Base-by-base conservation (phyloP, 2,797 vertebrate genomes). In the Cyclopterus lumpus region DNA sequence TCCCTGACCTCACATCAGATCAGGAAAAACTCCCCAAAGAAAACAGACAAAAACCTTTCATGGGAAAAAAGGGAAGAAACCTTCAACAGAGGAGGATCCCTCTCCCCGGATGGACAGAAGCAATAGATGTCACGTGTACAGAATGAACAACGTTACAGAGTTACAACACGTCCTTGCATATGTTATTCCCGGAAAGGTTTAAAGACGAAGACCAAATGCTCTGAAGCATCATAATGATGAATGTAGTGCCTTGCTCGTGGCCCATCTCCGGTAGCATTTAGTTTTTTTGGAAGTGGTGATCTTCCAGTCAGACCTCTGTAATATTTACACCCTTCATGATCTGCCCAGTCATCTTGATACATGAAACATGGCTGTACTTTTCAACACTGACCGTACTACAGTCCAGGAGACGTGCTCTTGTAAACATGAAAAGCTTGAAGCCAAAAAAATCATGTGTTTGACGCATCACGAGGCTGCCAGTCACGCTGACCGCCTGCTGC, bases 391-490 rank as follows among this genome's bases (percentile, higher is more conserved):
- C 18, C 12, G n/a, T 54, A 24, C 38, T 74, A 73, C 72, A 74
- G 60, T 30, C 40, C 34, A 9, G 22, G 46, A 73, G 42, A 81
- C 49, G 77, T 51, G 73, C 64, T 44, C 48, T 38, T 58, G 85
- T 89, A 91, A 93, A 91, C 89, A 91, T 38, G 75, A 90, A 93
- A 83, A 87, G 73, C 70, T 79, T 49, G 58, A 73, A 69, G 75
- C 75, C 81, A 80, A 75, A 74, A 80, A 85, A 86, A 83, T n/a
- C 86, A 87, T 79, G 73, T 78, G 89, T 82, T 82, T 77, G 32
- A 55, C 11, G 46, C 28, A 84, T 91, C 86, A 83, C 78, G 64
- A 32, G 66, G 73, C 74, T 69, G 76, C 74, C 76, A 66, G 60
- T 75, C 81, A 79, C 9, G 3, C 61, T 51, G 82, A 78, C 80